A percentile compares a stretch with the other conserved stretches of the same genome.
Conservation (phyloP, 2,797 vertebrate species). For the Typhlichthys subterraneus region DNA sequence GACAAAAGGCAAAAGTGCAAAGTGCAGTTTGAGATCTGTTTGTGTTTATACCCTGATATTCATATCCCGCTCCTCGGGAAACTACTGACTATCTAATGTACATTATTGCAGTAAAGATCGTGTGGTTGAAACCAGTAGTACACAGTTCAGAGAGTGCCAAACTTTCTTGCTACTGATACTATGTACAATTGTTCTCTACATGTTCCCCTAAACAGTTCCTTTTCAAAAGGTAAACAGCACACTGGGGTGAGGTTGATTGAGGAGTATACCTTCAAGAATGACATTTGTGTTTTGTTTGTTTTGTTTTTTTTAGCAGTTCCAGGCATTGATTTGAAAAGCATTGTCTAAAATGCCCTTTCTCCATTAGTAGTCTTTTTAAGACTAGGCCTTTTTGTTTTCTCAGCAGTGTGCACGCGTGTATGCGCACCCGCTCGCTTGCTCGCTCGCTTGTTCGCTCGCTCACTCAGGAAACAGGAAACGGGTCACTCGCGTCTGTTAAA, state of each 20-base stretch:
- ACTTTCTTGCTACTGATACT: too few relatives aligned
- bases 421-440: constrained; percentile 14
- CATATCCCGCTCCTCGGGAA: too few relatives aligned
- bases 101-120: too few relatives aligned
- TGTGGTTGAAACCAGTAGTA: too few relatives aligned
- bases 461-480: constrained; percentile 76
- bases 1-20: constrained; percentile 31
- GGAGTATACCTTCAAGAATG: too few relatives aligned
- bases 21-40: constrained; percentile 2
- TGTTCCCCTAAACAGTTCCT: too few relatives aligned
- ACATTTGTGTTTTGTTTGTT: too few relatives aligned
- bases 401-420: constrained; percentile 8
- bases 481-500: constrained; percentile 43
- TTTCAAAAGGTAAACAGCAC: too few relatives aligned
- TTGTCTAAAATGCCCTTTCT: constrained; percentile 19
- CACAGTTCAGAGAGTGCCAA: too few relatives aligned
- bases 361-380: constrained; percentile 26
- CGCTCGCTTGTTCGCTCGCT: constrained; percentile 32
- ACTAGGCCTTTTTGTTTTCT: constrained; percentile 42
- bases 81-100: too few relatives aligned
- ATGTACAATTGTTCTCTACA: too few relatives aligned
- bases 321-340: constrained; percentile 16
- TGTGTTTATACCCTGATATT: neutral
- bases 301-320: neutral
- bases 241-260: too few relatives aligned